Conservation (phyloP, 2,888 invertebrate genomes). For the Nomada fabriciana region DNA sequence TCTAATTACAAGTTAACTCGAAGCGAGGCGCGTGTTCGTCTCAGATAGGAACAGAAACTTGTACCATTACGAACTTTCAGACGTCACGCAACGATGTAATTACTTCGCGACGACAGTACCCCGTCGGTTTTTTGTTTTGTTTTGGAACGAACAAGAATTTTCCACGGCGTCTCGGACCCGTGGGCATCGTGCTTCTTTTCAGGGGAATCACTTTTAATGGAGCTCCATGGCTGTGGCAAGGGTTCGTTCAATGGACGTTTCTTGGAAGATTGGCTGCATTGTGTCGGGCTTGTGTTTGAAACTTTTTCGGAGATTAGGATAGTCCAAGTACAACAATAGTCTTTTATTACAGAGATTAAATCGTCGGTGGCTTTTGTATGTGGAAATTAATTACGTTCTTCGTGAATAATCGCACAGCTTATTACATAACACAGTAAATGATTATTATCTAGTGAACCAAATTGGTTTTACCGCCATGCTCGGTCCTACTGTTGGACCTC, state of each 20-base stretch:
- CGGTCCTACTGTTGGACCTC: too few relatives aligned
- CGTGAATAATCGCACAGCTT: too few relatives aligned
- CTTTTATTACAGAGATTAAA: too few relatives aligned
- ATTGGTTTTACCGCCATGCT: too few relatives aligned
- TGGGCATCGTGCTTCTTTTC: background rate
- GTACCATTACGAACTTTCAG: conserved; percentile 31
- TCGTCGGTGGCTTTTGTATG: too few relatives aligned
- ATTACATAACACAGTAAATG: too few relatives aligned
- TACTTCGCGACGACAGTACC: conserved; percentile 24
- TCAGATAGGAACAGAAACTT: conserved; percentile 35
- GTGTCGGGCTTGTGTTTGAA: background rate
- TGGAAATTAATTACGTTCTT: too few relatives aligned
- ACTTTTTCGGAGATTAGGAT: too few relatives aligned
- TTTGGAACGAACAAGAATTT: conserved; percentile 12
- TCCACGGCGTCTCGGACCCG: background rate
- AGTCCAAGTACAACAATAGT: too few relatives aligned
- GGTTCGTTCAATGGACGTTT: background rate
- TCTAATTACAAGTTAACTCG: conserved; percentile 53
- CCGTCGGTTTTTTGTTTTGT: background rate
- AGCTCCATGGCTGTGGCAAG: background rate
- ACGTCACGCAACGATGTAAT: conserved; percentile 48
- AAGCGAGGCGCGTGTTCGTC: conserved; percentile 15
- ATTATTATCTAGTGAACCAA: too few relatives aligned
- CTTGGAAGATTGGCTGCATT: background rate
- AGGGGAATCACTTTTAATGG: background rate